These are phyloP conservation scores for Phrynosoma platyrhinos DNA, from an alignment of 2,113 vertebrate species.

Conservation along the genomic window DNA sequence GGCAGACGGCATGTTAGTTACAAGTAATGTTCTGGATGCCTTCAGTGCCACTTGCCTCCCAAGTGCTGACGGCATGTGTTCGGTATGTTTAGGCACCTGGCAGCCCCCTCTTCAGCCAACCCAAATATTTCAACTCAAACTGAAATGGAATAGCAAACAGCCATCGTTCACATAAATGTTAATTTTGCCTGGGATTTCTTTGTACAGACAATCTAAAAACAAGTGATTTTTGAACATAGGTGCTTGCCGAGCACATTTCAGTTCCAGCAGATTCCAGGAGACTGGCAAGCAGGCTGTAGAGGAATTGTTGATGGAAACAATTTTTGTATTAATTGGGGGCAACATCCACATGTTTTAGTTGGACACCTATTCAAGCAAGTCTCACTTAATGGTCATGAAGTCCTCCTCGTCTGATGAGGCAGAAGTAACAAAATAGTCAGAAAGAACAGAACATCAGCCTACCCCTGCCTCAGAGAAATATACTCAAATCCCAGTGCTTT, in stretches of 20 bases:
- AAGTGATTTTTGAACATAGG: constrained; percentile 56
- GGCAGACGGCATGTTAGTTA: constrained; percentile 69
- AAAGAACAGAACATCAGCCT: background rate
- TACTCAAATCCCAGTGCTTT: background rate
- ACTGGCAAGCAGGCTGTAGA: constrained; percentile 49
- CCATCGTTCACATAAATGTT: constrained; percentile 72
- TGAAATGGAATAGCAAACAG: constrained; percentile 73
- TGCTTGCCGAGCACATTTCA: constrained; percentile 51
- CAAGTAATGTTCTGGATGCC: constrained; percentile 71
- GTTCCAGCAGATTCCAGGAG: constrained; percentile 3
- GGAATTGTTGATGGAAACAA: constrained; percentile 55
- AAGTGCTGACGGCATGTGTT: constrained; percentile 72
- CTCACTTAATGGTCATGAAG: constrained; percentile 22
- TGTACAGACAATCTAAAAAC: constrained; percentile 65
- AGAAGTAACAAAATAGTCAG: constrained; percentile 4
- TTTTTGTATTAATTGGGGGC: constrained; percentile 36
- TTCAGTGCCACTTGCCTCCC: constrained; percentile 60
- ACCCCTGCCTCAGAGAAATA: background rate
- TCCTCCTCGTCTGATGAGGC: constrained; percentile 14
- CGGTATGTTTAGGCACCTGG: constrained; percentile 78
- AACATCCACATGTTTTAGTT: constrained; percentile 42
- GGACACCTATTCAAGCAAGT: constrained; percentile 24
- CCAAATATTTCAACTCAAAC: constrained; percentile 73
- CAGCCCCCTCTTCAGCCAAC: constrained; percentile 68
- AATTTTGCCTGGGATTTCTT: constrained; percentile 73